These are phyloP conservation scores for Conopomorpha cramerella DNA, from an alignment of 1,140 invertebrate genomes.

Conservation along the genomic window DNA sequence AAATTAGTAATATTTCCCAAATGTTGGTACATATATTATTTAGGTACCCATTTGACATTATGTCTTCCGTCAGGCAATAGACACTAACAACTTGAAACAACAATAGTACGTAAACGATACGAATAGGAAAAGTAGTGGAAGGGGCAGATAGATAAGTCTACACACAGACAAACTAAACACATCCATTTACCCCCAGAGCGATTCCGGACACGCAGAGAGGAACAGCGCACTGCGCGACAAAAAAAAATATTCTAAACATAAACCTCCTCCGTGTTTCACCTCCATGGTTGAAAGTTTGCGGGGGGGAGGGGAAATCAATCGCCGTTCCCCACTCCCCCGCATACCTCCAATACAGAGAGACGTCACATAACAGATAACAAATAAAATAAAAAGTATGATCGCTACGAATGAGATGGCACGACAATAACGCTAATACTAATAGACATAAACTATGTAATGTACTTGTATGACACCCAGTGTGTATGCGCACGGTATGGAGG, in stretches of 20 bases:
- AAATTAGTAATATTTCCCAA: too few relatives aligned
- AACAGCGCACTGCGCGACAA: constrained; percentile 24
- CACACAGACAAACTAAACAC: too few relatives aligned
- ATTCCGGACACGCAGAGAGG: constrained; percentile 27
- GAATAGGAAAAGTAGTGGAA: not conserved
- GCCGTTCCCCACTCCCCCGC: not conserved
- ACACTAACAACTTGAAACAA: not conserved
- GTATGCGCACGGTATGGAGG: too few relatives aligned
- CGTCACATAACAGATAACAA: not conserved
- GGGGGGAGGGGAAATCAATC: too few relatives aligned
- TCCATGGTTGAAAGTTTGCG: too few relatives aligned
- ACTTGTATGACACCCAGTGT: too few relatives aligned
- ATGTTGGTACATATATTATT: not conserved
- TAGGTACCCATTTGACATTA: not conserved
- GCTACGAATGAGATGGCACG: not conserved
- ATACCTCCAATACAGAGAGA: not conserved
- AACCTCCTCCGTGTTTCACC: too few relatives aligned
- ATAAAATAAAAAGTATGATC: not conserved
- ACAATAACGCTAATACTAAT: too few relatives aligned
- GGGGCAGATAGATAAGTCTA: too few relatives aligned
- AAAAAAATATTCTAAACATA: constrained; percentile 15
- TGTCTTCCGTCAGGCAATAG: not conserved
- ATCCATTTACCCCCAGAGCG: constrained; percentile 24
- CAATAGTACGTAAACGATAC: not conserved
- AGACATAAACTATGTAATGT: too few relatives aligned